Evolutionary conservation across 2,888 invertebrate species (phyloP).

Genomic region (Listrodromus nycthemerus): DNA sequence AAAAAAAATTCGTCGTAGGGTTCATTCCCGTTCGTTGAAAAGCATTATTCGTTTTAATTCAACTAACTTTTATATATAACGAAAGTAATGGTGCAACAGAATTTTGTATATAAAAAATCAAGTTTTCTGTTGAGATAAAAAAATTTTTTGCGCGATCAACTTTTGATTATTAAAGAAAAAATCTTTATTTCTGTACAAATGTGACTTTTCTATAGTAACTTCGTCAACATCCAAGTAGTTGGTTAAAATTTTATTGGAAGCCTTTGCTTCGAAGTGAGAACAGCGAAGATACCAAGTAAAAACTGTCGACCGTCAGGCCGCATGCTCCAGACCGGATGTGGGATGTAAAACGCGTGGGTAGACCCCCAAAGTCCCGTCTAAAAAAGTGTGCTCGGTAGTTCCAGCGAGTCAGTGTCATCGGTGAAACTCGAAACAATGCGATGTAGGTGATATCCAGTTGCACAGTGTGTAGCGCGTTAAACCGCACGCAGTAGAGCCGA

Average conservation of each 20-base stretch:
- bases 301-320: background rate
- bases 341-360: slow-evolving; percentile 34
- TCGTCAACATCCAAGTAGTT: background rate
- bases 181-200: too few species aligned
- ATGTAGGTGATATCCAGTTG: slow-evolving; percentile 52
- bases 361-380: background rate
- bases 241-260: background rate
- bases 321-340: slow-evolving; percentile 26
- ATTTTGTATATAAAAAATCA: too few species aligned
- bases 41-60: background rate
- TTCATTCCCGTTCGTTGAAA: too few species aligned
- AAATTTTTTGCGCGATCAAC: too few species aligned
- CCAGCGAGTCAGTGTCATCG: slow-evolving; percentile 12
- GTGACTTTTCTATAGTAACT: too few species aligned
- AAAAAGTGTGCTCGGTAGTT: slow-evolving; percentile 16
- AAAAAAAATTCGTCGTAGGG: too few species aligned
- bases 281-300: background rate
- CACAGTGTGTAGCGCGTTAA: slow-evolving; percentile 2
- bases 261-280: background rate
- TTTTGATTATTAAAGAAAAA: too few species aligned
- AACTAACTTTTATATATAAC: too few species aligned
- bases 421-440: slow-evolving; percentile 42
- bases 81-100: too few species aligned
- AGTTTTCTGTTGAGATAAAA: too few species aligned
- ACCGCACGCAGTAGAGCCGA: background rate